phyloP scores from a whole-genome alignment of 2,113 vertebrate genomes.

The Vulpes vulpes region DNA sequence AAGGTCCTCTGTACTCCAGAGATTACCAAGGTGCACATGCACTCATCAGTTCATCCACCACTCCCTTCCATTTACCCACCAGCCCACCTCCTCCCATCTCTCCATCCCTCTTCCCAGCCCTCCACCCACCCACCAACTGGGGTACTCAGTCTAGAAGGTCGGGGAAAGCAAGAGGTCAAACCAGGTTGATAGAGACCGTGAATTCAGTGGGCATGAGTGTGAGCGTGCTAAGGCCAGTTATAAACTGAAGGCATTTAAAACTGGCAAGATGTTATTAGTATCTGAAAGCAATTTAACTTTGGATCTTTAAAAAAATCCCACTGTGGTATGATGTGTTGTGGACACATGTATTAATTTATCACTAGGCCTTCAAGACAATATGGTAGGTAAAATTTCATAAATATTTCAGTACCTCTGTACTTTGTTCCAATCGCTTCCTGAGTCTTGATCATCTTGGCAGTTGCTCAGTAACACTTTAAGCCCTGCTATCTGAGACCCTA shows the following conservation, averaged over 20 bases:
- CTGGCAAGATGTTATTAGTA: not conserved
- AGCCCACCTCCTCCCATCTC: too few species aligned
- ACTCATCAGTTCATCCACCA: not conserved
- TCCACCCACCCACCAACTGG: not conserved
- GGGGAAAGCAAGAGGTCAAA: not conserved
- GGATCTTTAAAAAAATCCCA: conserved; percentile 14
- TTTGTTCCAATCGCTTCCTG: not conserved
- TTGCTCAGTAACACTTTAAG: conserved; percentile 24
- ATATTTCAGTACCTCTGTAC: not conserved
- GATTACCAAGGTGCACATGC: too few species aligned
- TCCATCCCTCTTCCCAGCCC: too few species aligned
- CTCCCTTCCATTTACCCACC: not conserved
- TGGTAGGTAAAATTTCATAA: conserved; percentile 37
- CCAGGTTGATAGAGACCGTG: not conserved
- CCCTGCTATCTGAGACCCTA: not conserved
- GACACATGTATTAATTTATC: conserved; percentile 3
- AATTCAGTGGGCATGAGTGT: not conserved
- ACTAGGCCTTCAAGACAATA: not conserved
- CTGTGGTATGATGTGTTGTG: not conserved
- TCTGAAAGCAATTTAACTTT: not conserved
- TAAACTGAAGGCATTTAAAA: not conserved
- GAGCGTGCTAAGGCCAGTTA: not conserved
- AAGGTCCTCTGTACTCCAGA: not conserved
- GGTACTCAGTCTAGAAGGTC: not conserved
- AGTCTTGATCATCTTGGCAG: not conserved